Evolutionary conservation across 2,113 vertebrate genomes (phyloP).

Genomic region (Lathamus discolor): DNA sequence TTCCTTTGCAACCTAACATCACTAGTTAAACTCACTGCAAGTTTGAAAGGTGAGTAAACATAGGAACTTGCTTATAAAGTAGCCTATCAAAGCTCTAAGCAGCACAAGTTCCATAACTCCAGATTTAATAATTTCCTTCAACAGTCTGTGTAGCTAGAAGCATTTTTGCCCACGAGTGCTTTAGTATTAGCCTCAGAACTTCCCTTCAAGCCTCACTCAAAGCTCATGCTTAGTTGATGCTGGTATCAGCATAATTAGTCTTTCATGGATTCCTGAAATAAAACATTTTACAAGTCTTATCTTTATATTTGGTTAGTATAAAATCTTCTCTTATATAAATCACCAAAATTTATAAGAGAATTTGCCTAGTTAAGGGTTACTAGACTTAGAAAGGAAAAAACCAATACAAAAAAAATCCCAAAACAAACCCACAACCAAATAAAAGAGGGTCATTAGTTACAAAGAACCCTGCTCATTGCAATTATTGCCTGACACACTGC

Average conservation of each 20-base stretch:
- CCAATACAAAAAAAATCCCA: neutral
- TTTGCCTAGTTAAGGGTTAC: neutral
- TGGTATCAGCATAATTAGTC: neutral
- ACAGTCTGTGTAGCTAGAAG: neutral
- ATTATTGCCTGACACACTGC: neutral
- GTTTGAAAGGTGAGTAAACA: neutral
- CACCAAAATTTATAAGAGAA: neutral
- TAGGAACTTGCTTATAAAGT: neutral
- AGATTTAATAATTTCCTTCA: slow-evolving; percentile 8
- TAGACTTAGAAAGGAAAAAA: neutral
- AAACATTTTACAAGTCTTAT: neutral
- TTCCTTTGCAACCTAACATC: neutral
- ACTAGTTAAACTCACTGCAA: neutral
- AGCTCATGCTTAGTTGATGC: neutral
- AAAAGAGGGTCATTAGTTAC: neutral
- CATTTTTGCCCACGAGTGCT: slow-evolving; percentile 1
- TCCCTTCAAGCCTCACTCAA: neutral
- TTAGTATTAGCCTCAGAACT: neutral
- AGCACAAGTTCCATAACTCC: neutral
- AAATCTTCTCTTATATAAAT: neutral
- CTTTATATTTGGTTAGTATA: neutral
- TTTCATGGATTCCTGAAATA: neutral
- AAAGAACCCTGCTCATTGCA: neutral
- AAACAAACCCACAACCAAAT: neutral
- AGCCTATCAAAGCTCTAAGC: neutral